phyloP scores from a whole-genome alignment of 92 coral and sea anemone genomes.

The Paragorgia papillata region DNA sequence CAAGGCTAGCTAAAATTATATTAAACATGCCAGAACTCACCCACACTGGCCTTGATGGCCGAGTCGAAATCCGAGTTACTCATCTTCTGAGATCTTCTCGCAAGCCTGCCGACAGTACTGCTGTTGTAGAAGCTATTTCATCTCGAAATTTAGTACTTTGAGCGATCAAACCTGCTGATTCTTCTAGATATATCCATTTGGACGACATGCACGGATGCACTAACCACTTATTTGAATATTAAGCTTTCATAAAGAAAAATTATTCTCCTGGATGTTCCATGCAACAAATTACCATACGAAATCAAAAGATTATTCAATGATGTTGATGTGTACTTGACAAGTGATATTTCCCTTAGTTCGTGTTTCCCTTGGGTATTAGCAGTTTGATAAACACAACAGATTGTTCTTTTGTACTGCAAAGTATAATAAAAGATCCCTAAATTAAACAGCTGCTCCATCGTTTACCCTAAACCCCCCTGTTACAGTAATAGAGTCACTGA shows the following conservation, averaged over 20 bases:
- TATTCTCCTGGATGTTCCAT: too few species aligned
- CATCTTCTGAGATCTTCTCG: neutral
- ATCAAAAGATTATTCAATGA: too few species aligned
- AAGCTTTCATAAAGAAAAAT: neutral
- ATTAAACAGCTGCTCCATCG: too few species aligned
- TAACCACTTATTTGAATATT: neutral
- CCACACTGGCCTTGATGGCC: neutral
- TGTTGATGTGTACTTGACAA: too few species aligned
- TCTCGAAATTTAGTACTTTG: neutral
- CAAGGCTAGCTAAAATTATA: neutral
- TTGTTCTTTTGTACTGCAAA: too few species aligned
- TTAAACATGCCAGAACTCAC: neutral
- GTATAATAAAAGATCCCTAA: too few species aligned
- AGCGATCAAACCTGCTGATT: neutral
- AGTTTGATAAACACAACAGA: too few species aligned
- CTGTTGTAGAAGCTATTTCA: neutral
- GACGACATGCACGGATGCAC: neutral
- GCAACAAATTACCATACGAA: constrained; percentile 1
- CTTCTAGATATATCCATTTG: neutral
- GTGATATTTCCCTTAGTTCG: too few species aligned
- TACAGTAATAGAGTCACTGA: too few species aligned
- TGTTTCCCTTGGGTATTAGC: too few species aligned
- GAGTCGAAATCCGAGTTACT: neutral
- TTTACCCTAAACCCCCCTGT: too few species aligned
- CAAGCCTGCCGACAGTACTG: neutral